Conservation (phyloP, 2,797 vertebrate species). For the Nannoperca obscura region DNA sequence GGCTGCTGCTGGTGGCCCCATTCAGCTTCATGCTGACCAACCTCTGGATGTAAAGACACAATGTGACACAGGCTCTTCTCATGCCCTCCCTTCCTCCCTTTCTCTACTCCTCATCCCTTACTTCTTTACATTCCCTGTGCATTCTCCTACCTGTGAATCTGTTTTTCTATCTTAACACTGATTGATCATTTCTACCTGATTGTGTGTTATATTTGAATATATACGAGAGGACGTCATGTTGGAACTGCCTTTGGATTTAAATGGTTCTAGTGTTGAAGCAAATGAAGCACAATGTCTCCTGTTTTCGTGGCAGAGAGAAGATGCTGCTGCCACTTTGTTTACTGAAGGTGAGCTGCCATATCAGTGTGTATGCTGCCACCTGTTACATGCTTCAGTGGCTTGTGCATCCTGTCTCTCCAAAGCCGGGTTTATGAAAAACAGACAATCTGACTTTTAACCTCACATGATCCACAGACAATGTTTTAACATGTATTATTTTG, state of each 20-base stretch:
- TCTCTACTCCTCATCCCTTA: not conserved
- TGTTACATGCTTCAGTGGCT: slow-evolving; percentile 78
- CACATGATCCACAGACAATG: slow-evolving; percentile 1
- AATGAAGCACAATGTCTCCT: not conserved
- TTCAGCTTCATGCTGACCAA: slow-evolving; percentile 62
- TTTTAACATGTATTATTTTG: not conserved
- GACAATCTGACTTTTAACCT: slow-evolving; percentile 14
- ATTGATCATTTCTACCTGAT: slow-evolving; percentile 9
- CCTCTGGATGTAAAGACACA: slow-evolving; percentile 57
- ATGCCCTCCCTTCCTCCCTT: not conserved
- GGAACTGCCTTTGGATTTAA: slow-evolving; percentile 43
- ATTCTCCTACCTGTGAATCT: not conserved
- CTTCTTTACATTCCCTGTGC: not conserved
- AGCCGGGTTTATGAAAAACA: slow-evolving; percentile 32
- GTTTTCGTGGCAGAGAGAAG: slow-evolving; percentile 17
- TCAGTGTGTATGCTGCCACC: slow-evolving; percentile 85
- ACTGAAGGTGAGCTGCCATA: slow-evolving; percentile 81
- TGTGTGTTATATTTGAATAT: slow-evolving; percentile 16
- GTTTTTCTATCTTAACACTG: not conserved
- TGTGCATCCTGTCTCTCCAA: slow-evolving; percentile 38
- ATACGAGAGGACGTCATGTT: not conserved
- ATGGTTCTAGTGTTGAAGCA: not conserved
- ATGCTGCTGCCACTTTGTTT: slow-evolving; percentile 56
- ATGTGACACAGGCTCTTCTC: not conserved
- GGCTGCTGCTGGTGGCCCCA: slow-evolving; percentile 66